Percentiles rank a stretch among this genome's conserved stretches.
Conservation (phyloP, 1,140 invertebrate genomes). For the Venustaconcha ellipsiformis region DNA sequence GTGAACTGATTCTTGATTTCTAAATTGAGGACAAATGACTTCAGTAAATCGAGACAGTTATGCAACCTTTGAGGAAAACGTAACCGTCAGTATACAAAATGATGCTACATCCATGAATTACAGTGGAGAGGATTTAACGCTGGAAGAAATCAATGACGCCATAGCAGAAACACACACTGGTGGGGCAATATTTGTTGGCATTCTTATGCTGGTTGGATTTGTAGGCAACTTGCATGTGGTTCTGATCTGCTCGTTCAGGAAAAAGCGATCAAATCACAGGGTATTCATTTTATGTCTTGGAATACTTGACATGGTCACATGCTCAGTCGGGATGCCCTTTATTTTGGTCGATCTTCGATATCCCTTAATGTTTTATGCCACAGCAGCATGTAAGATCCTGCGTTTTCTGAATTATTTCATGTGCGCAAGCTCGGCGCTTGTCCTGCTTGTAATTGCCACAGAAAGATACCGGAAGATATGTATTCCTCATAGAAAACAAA, state of each 20-base stretch:
- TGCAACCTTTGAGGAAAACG: no score
- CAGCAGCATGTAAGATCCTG: slow-evolving; percentile 35
- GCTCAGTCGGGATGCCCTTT: slow-evolving; percentile 42
- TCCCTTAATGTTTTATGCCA: slow-evolving; percentile 36
- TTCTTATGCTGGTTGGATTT: slow-evolving; percentile 37
- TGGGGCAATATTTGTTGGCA: slow-evolving; percentile 27
- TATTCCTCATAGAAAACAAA: slow-evolving; percentile 36
- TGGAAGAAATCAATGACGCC: slow-evolving; percentile 15
- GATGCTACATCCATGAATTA: no score
- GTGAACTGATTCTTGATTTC: no score
- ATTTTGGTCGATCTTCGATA: slow-evolving; percentile 43
- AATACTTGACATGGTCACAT: slow-evolving; percentile 41
- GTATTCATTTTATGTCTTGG: slow-evolving; percentile 46
- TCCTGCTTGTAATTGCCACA: slow-evolving; percentile 20
- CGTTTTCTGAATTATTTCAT: slow-evolving; percentile 38
- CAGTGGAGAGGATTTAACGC: neutral
- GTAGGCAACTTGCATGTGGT: slow-evolving; percentile 37
- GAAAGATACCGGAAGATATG: slow-evolving; percentile 51
- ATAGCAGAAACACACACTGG: slow-evolving; percentile 15
- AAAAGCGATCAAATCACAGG: slow-evolving; percentile 37
- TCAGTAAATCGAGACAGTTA: no score
- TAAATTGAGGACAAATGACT: no score
- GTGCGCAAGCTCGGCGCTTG: slow-evolving; percentile 35
- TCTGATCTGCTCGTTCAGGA: slow-evolving; percentile 36
- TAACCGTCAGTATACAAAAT: no score